Percentiles rank a stretch among this genome's conserved stretches.
These are phyloP conservation scores for Coreoperca whiteheadi DNA, from an alignment of 2,113 vertebrate genomes.

Conservation along the genomic window DNA sequence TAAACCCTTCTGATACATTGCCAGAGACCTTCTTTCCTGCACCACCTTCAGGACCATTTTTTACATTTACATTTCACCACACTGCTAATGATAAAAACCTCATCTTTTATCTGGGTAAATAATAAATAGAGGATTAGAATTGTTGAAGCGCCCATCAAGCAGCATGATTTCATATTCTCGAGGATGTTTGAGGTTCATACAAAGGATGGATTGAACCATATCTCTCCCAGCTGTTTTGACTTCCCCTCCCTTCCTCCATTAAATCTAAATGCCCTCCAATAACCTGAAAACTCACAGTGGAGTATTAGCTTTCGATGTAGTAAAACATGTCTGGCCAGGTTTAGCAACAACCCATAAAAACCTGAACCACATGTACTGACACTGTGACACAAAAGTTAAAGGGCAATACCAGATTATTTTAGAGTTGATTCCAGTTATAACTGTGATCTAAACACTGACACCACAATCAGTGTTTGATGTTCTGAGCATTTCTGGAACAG, in stretches of 20 bases:
- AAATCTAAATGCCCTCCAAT: constrained; percentile 27
- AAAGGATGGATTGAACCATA: constrained; percentile 25
- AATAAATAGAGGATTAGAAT: background rate
- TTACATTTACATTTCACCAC: background rate
- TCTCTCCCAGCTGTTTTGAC: constrained; percentile 28
- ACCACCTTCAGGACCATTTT: too few relatives aligned
- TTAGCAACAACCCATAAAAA: constrained; percentile 38
- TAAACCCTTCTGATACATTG: too few relatives aligned
- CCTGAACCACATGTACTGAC: constrained; percentile 16
- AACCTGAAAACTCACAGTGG: constrained; percentile 31
- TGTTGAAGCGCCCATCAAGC: background rate
- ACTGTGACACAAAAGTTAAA: constrained; percentile 14
- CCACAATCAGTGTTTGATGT: background rate
- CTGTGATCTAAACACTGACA: background rate
- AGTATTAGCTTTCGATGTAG: constrained; percentile 43
- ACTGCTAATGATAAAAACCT: background rate
- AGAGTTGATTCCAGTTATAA: background rate
- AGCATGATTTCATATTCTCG: background rate
- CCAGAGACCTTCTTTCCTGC: background rate
- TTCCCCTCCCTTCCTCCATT: background rate
- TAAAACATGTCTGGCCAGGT: constrained; percentile 62
- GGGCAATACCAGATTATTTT: background rate
- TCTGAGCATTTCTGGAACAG: background rate
- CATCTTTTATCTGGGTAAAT: background rate
- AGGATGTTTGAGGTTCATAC: background rate